These are phyloP conservation scores for Turdus rufiventris DNA, from an alignment of 2,113 vertebrate genomes.

Conservation along the genomic window DNA sequence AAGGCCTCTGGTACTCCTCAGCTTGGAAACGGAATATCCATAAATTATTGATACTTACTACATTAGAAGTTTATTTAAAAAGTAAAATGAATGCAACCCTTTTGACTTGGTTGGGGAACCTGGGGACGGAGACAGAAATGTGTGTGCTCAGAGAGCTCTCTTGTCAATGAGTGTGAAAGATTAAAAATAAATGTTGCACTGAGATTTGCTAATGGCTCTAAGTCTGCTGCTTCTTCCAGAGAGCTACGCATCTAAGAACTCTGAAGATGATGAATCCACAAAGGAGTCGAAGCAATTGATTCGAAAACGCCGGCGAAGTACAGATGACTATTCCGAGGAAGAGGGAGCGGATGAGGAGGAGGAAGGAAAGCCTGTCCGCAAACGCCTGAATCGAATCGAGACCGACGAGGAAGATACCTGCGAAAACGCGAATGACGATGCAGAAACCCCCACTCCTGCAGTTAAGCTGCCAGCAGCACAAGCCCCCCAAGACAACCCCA, in stretches of 20 bases:
- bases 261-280: constrained; percentile 76
- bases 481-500: constrained; percentile 56
- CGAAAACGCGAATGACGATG: neutral
- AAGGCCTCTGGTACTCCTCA: neutral
- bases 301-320: constrained; percentile 67
- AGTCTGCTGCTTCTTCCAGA: constrained; percentile 77
- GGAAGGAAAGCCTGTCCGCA: constrained; percentile 82
- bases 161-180: neutral
- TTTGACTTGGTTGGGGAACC: neutral
- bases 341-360: constrained; percentile 72
- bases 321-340: constrained; percentile 64
- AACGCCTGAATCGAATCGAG: constrained; percentile 89
- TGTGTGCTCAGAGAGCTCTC: neutral
- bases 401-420: constrained; percentile 83
- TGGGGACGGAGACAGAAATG: neutral
- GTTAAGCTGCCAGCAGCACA: constrained; percentile 51
- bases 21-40: neutral
- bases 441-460: neutral
- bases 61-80: neutral
- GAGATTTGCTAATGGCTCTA: constrained; percentile 42
- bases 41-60: neutral
- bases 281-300: constrained; percentile 61
- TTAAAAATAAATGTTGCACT: neutral
- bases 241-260: constrained; percentile 80
- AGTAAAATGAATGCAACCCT: neutral